Evolutionary conservation across 2,888 invertebrate genomes (phyloP), one percentile per base, ranked within the genome.

Genomic region (Cactoblastis cactorum): DNA sequence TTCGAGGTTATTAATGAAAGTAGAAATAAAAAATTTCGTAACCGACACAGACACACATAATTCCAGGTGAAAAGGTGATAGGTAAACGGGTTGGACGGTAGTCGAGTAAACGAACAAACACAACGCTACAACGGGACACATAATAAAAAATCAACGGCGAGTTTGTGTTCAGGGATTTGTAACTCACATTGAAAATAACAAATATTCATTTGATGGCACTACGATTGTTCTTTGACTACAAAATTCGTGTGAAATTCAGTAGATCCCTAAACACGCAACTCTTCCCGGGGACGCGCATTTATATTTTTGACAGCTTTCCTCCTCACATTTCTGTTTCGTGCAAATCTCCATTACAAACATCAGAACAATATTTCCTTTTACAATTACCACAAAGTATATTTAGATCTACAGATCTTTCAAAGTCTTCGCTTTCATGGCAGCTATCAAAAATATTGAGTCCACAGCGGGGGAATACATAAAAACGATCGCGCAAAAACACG

Each of bases 21-120:
- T n/a, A n/a, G n/a, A n/a, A n/a, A n/a, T n/a, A n/a, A n/a, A n/a
- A n/a, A n/a, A n/a, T n/a, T n/a, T n/a, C n/a, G n/a, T n/a, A n/a
- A n/a, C n/a, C n/a, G n/a, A 28, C 9, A 35, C 14, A 6, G 6
- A 1, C 35, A 35, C 35, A n/a, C 9, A 37, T 37, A 35, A 15
- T 35, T 14, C 9, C 34, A 17, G 55, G 49, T 5, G 41, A 4
- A 49, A 57, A 65, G 58, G 58, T 58, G 54, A 61, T 69, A 74
- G 72, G 73, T 71, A 74, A 74, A 68, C 71, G 75, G 55, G 69
- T 68, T 84, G 86, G 87, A 87, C 87, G 87, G 87, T 74, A 67
- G 76, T 78, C 73, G 69, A 75, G 69, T 66, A 60, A 63, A 69
- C 51, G 62, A 53, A 61, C 53, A 61, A 58, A 59, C 59, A 64